Evolutionary conservation across 1,140 invertebrate genomes (phyloP), one percentile per base, ranked within the genome.

Genomic region (Pygmarrhopalites habei): DNA sequence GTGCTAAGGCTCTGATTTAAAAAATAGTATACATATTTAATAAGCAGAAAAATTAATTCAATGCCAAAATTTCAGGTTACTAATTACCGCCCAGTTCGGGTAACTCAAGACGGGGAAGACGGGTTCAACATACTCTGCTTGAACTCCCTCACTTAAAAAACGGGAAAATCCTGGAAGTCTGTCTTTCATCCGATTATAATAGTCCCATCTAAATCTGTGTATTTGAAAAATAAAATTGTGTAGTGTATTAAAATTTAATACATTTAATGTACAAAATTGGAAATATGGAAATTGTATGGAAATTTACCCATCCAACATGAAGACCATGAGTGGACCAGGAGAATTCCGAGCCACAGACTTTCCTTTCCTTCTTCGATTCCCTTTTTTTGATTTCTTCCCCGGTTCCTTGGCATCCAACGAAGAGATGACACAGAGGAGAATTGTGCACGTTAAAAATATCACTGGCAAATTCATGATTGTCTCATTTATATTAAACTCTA

Each of bases 121-220:
- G 0, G 74, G 69, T 47, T 72, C 66, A 19, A 74, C 69, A 64
- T 68, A 76, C 39, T 72, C 60, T 7, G 74, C 72, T 19, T 69
- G 65, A n/a, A 73, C 73, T 30, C 75, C 75, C 35, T 74, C 72
- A 35, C 64, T 28, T 25, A 74, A 65, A 23, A 74, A 67, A 49
- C 59, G 32, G 4, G 53, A 56, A 58, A 74, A 72, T 0, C 65
- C 74, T 1, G 67, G 66, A 21, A 74, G 56, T 14, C 61, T 56
- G 12, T 56, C 60, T 41, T 68, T 65, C 41, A 71, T 60, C 12
- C 58, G 39, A 12, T 75, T 69, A 43, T 73, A 67, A 57, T 75
- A 75, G 52, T 75, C 74, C 72, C 73, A 75, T 1, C 72, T 65
- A 62, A 75, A 75, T 19, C 74, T 75, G 51, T n/a, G 5, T 7